Evolutionary conservation across 2,797 vertebrate genomes (phyloP).

Genomic region (Carcharodon carcharias): DNA sequence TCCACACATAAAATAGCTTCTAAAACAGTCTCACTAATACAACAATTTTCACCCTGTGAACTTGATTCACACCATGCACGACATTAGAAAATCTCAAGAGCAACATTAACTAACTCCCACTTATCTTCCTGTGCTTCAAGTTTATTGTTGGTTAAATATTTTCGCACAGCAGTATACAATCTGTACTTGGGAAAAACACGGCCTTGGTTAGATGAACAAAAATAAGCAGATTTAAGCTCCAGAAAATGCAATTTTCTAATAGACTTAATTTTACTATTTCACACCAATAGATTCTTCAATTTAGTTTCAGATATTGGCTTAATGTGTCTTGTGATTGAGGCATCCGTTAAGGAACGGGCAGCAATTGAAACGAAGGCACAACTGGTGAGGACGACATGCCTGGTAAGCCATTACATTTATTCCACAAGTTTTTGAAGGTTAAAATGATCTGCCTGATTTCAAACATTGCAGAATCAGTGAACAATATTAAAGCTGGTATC

Average conservation of each 20-base stretch:
- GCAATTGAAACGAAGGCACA: background rate
- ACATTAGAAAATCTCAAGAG: background rate
- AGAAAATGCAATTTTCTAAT: background rate
- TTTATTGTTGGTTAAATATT: background rate
- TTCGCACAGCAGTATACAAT: background rate
- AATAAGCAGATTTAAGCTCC: background rate
- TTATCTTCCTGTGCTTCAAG: background rate
- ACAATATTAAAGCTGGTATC: background rate
- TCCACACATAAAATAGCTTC: background rate
- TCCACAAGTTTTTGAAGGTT: background rate
- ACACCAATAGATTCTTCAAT: background rate
- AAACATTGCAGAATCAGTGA: background rate
- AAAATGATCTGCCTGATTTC: background rate
- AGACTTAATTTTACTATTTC: background rate
- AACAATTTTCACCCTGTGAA: background rate
- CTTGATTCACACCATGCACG: background rate
- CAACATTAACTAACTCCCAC: background rate
- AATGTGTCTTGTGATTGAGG: too few species aligned
- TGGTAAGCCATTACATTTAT: background rate
- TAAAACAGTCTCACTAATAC: background rate
- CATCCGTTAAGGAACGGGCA: background rate
- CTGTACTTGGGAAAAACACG: background rate
- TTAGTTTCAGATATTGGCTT: background rate
- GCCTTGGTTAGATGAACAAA: background rate
- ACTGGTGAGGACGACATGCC: background rate